Conservation (phyloP, 2,888 invertebrate genomes). For the Dolichomitus sp. region DNA sequence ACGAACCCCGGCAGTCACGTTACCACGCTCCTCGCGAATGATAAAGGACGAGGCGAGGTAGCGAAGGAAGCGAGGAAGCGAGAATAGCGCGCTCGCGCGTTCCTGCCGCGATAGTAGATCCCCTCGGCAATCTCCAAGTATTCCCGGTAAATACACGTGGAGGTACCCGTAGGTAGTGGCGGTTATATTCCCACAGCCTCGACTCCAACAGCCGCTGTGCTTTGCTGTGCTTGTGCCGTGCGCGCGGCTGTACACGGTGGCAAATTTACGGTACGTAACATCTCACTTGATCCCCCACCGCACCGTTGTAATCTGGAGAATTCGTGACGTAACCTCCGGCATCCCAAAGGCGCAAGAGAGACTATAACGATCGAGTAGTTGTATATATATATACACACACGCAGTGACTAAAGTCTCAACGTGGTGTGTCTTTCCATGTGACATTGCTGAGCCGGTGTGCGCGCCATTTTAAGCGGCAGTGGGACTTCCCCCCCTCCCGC, state of each 20-base stretch:
- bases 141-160: constrained; percentile 67
- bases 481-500: no score
- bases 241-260: constrained; percentile 71
- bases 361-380: constrained; percentile 47
- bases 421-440: neutral
- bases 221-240: neutral
- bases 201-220: neutral
- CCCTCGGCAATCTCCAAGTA: constrained; percentile 62
- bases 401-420: neutral
- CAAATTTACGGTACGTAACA: constrained; percentile 81
- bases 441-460: constrained; percentile 1
- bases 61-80: constrained; percentile 42
- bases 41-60: constrained; percentile 67
- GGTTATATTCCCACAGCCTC: constrained; percentile 84
- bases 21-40: constrained; percentile 67
- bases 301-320: constrained; percentile 73
- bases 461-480: no score
- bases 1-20: constrained; percentile 66
- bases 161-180: constrained; percentile 56
- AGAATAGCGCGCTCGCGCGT: constrained; percentile 43
- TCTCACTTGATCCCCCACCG: constrained; percentile 76
- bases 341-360: constrained; percentile 20
- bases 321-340: constrained; percentile 72
- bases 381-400: neutral
- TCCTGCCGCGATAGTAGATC: constrained; percentile 37